A percentile compares a stretch with the other conserved stretches of the same genome.
Evolutionary conservation across 2,113 vertebrate genomes (phyloP).

Genomic region (Chlamydotis undulata): DNA sequence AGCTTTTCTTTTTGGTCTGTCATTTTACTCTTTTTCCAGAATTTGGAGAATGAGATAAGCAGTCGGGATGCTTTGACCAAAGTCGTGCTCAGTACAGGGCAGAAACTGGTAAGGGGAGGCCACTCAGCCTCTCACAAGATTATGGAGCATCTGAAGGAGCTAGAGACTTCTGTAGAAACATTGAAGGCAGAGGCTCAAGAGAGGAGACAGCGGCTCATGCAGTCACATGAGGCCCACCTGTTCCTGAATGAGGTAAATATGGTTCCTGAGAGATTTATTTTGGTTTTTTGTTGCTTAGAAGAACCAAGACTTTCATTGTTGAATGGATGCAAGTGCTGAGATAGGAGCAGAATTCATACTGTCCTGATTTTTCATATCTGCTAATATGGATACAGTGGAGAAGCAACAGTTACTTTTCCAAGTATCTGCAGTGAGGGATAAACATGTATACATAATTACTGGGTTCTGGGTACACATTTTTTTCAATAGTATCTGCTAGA

Average conservation of each 20-base stretch:
- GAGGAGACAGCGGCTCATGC: constrained; percentile 74
- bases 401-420: neutral
- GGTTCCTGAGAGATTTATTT: neutral
- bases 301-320: neutral
- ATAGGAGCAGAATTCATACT: neutral
- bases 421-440: neutral
- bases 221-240: constrained; percentile 81
- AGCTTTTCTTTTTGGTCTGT: neutral
- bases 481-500: neutral
- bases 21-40: constrained; percentile 66
- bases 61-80: constrained; percentile 77
- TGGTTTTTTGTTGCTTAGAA: neutral
- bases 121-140: constrained; percentile 82
- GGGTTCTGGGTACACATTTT: neutral
- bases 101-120: constrained; percentile 78
- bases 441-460: neutral
- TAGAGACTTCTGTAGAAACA: constrained; percentile 74
- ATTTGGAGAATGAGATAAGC: constrained; percentile 82
- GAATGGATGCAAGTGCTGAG: neutral
- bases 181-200: constrained; percentile 73
- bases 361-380: neutral
- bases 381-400: neutral
- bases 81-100: constrained; percentile 82
- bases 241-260: constrained; percentile 82
- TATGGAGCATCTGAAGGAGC: constrained; percentile 73